Evolutionary conservation across 2,113 vertebrate genomes (phyloP).

Genomic region (Chascanopsetta lugubris): DNA sequence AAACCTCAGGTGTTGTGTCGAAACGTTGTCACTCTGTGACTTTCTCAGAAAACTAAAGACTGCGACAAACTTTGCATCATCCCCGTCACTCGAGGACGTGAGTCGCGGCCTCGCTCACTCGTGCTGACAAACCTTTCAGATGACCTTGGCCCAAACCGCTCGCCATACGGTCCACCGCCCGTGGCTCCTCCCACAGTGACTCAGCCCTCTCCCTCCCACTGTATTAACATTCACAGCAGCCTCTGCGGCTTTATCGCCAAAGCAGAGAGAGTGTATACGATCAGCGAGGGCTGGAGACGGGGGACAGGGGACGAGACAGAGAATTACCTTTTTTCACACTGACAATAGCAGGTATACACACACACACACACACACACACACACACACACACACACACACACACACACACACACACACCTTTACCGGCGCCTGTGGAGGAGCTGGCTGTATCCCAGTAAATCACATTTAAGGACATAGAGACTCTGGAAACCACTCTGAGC

Average conservation of each 20-base stretch:
- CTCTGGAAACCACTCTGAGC: too few species aligned
- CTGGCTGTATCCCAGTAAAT: too few species aligned
- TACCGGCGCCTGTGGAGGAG: background rate
- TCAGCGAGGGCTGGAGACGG: background rate
- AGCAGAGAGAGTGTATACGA: slow-evolving; percentile 25
- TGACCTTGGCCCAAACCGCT: slow-evolving; percentile 6
- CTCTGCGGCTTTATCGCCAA: slow-evolving; percentile 46
- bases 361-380: background rate
- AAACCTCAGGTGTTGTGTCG: slow-evolving; percentile 4
- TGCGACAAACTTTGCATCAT: background rate
- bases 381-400: background rate
- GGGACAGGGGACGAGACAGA: slow-evolving; percentile 11
- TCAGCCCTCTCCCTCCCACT: slow-evolving; percentile 68
- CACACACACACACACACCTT: background rate
- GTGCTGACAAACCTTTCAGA: slow-evolving; percentile 2
- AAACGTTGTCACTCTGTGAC: background rate
- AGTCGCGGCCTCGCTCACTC: background rate
- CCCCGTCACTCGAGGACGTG: background rate
- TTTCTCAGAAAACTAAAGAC: slow-evolving; percentile 3
- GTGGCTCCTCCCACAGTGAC: slow-evolving; percentile 73
- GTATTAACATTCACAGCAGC: slow-evolving; percentile 76
- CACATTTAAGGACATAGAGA: too few species aligned
- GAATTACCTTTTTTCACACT: background rate
- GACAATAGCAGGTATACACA: background rate
- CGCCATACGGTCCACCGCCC: slow-evolving; percentile 40